Base-by-base conservation (phyloP, 2,113 vertebrate species). In the Spea multiplicata region DNA sequence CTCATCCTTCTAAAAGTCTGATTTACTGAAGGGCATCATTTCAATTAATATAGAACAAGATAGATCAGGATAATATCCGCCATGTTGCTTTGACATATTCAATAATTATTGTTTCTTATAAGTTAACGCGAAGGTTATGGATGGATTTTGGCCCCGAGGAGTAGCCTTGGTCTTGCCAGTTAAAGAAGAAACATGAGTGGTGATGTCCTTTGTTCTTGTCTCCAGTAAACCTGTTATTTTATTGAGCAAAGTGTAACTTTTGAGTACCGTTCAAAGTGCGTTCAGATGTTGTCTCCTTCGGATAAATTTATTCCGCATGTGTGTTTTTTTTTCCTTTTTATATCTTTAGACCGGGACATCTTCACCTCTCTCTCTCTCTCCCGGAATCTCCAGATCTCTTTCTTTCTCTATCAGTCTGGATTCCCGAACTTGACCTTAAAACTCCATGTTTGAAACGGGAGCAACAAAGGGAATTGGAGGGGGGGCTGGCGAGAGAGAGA, bases 401-500 rank as follows among this genome's bases (percentile, higher is more conserved):
- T 57, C 12, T 64, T 1, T 30, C 64, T 16, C 5, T 5, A 16
- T 44, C 67, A 48, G 17, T n/a, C 52, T 44, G 9, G 59, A 64
- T 46, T 62, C 14, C 52, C 30, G 9, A 6, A 52, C 50, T 52
- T 52, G 45, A 73, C 77, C 84, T 85, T 84, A 83, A 86, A 77
- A 82, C 76, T 84, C 87, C 77, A 0, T 66, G 81, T 83, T 83
- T 75, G 82, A 84, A 83, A 87, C 78, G 75, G 86, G 86, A 88
- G 85, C 84, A 88, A 85, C 86, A 85, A 84, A 85, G 64, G 13
- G n/a, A 76, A 59, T 49, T 16, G 8, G 14, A 64, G 46, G 44
- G 17, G 52, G 44, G 2, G 76, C 6, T 83, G 83, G 6, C 2
- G 44, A 14, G 48, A 9, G 44, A 30, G 10, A 7, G 2, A 2